Evolutionary conservation across 1,140 invertebrate species (phyloP), one percentile per base, ranked within the genome.

Genomic region (Conus ventricosus): DNA sequence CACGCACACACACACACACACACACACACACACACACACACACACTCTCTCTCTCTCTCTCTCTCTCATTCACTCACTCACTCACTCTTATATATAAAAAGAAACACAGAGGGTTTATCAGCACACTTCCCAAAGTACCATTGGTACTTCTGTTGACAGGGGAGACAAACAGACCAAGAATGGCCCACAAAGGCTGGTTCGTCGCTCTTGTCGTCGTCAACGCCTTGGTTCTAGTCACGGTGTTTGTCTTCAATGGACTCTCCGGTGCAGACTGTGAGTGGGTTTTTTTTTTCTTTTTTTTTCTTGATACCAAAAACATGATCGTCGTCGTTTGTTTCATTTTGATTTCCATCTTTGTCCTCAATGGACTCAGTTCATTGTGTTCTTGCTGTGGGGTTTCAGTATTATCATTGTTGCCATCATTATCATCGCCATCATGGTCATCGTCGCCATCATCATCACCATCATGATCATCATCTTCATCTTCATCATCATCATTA

Each of bases 161-260:
- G n/a, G 55, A 84, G n/a, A 10, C 10, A 25, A 71, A 55, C 11
- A 76, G 7, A 25, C 23, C 63, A 4, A 67, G 5, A 27, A 53
- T 20, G 60, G 10, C 23, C 15, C 57, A 51, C 20, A 83, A 82
- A 27, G 25, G 25, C 8, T 60, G 87, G 57, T 83, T 88, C 55
- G 8, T 83, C 5, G 23, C 76, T 57, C 80, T 88, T 25, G n/a
- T 82, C 60, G 13, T 82, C 78, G 8, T 88, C 27, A 88, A 88
- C 57, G 87, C 60, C 80, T 0, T 83, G 20, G 25, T 88, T 23
- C 87, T 89, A n/a, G 60, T 89, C 63, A 82, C 60, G 23, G 55
- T 86, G 60, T 67, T 84, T 7, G 87, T 89, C 51, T 80, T 90
- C 67, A 90, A 89, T 82, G 84, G 82, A 23, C 85, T 90, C 20